Percentiles rank a stretch among this genome's conserved stretches.
Conservation (phyloP, 2,888 invertebrate genomes). For the Pandemis heparana region DNA sequence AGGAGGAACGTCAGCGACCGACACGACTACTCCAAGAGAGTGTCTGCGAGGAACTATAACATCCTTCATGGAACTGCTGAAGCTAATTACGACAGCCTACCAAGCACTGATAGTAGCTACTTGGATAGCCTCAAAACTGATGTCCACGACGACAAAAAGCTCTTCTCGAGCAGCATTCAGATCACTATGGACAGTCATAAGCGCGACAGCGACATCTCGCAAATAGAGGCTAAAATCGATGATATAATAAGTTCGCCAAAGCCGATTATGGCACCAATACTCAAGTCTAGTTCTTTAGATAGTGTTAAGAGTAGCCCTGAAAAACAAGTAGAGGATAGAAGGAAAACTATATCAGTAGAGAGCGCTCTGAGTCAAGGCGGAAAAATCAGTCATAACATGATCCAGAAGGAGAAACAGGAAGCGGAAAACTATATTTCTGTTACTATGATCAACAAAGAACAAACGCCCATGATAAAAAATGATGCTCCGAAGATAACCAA, state of each 20-base stretch:
- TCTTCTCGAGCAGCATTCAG: slow-evolving; percentile 77
- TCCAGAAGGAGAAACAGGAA: slow-evolving; percentile 65
- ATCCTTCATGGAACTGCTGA: slow-evolving; percentile 68
- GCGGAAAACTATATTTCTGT: slow-evolving; percentile 83
- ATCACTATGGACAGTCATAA: slow-evolving; percentile 73
- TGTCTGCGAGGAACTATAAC: slow-evolving; percentile 76
- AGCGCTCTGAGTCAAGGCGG: slow-evolving; percentile 70
- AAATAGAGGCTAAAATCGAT: slow-evolving; percentile 84
- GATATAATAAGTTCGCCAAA: slow-evolving; percentile 84
- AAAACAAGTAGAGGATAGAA: slow-evolving; percentile 74
- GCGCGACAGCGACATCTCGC: slow-evolving; percentile 81
- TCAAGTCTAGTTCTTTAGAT: slow-evolving; percentile 85
- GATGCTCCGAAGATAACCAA: slow-evolving; percentile 68
- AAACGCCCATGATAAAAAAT: slow-evolving; percentile 56
- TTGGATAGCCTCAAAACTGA: slow-evolving; percentile 80
- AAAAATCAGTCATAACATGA: slow-evolving; percentile 48
- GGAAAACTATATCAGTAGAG: slow-evolving; percentile 82
- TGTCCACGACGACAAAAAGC: slow-evolving; percentile 69
- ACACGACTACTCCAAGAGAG: slow-evolving; percentile 72
- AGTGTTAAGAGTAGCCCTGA: slow-evolving; percentile 86
- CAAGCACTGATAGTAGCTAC: slow-evolving; percentile 81
- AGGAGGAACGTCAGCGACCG: slow-evolving; percentile 76
- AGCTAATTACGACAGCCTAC: slow-evolving; percentile 76
- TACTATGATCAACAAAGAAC: slow-evolving; percentile 85
- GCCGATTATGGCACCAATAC: slow-evolving; percentile 79